Evolutionary conservation across 1,140 invertebrate genomes (phyloP), one percentile per base, ranked within the genome.

Genomic region (Globodera rostochiensis): DNA sequence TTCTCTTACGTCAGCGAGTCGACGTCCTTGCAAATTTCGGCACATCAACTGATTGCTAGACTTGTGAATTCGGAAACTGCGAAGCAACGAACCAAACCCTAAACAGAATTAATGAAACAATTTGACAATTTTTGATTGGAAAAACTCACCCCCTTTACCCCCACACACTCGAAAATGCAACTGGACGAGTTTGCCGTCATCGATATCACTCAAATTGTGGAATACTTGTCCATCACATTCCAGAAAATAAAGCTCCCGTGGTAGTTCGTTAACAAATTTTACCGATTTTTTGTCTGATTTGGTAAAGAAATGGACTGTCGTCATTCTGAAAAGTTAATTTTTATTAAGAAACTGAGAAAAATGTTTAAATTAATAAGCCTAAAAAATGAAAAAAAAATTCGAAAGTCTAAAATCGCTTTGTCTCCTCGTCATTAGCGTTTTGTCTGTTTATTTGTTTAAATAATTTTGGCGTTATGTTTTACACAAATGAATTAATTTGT

Each of bases 1-100:
- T 79, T 86, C 85, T 69, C 84, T 87, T n/a, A 86, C 84, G 70
- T 85, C 86, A 11, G 84, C 81, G 45, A 87, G 21, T 36, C 85
- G 74, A 47, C 85, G 84, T n/a, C 85, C 85, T 36, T 46, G 73
- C 46, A 86, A 74, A 77, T 86, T 80, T 69, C 85, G 80, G 21
- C 71, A 81, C 86, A 87, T 87, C 25, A 87, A 53, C 71, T 86
- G 84, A 82, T 86, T 86, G 49, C 79, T 73, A 9, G 80, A 84
- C 77, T 78, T 77, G 67, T 86, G 84, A 74, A 86, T 87, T 19
- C 85, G 86, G 47, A 85, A 86, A 15, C 83, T 83, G 21, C 82
- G 64, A 15, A 86, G 79, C 8, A 86, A 47, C 13, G 86, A 86
- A 13, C 84, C 84, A 77, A 86, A 86, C 1, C 85, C 85, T 82